Conservation (phyloP, 2,888 invertebrate species). For the Mythimna ferrago region DNA sequence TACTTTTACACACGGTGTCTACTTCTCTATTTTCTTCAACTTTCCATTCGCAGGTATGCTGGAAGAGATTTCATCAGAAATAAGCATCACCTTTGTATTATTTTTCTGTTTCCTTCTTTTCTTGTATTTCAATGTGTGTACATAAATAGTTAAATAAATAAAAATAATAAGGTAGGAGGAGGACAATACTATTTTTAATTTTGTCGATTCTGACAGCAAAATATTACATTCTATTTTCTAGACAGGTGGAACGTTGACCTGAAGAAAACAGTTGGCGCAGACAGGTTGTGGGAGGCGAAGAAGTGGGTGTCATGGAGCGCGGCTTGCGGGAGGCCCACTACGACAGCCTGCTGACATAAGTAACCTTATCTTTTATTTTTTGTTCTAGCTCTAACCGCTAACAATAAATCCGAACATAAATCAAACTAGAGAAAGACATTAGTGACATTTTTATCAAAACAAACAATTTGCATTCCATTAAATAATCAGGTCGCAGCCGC, state of each 20-base stretch:
- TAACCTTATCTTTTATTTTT: constrained; percentile 42
- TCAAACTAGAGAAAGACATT: constrained; percentile 33
- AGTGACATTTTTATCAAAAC: constrained; percentile 40
- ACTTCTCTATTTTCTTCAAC: too few species aligned
- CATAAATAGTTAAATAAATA: too few species aligned
- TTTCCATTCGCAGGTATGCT: too few species aligned
- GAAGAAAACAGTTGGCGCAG: constrained; percentile 31
- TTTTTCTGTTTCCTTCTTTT: too few species aligned
- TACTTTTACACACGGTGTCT: too few species aligned
- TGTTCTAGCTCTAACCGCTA: constrained; percentile 20
- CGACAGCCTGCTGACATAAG: constrained; percentile 27
- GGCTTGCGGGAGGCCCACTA: constrained; percentile 37
- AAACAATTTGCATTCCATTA: constrained; percentile 56
- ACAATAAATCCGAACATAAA: constrained; percentile 27
- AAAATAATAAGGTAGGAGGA: not conserved
- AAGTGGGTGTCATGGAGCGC: constrained; percentile 45
- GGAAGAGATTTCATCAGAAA: too few species aligned
- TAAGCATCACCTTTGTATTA: too few species aligned
- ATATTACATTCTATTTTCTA: constrained; percentile 16
- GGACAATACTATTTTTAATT: not conserved
- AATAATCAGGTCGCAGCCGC: constrained; percentile 39
- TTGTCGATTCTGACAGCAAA: not conserved
- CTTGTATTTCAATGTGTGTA: too few species aligned
- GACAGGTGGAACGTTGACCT: constrained; percentile 36
- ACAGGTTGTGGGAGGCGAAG: constrained; percentile 43